Conservation (phyloP, 2,888 invertebrate genomes). For the Ornithoptera priamus region DNA sequence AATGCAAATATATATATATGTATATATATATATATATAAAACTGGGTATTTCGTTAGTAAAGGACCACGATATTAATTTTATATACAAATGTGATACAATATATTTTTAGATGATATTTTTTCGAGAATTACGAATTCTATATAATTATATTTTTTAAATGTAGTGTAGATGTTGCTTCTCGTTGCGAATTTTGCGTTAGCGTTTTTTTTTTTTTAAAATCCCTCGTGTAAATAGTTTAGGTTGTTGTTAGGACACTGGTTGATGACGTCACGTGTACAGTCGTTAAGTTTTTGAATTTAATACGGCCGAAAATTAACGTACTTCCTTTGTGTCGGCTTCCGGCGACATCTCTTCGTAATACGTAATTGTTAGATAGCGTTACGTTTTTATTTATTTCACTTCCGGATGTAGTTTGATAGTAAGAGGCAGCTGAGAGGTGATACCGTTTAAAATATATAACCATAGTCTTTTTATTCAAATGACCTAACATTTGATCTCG, state of each 20-base stretch:
- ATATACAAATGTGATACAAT: slow-evolving; percentile 63
- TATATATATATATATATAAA: slow-evolving; percentile 28
- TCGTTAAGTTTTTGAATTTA: slow-evolving; percentile 61
- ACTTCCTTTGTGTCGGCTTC: background rate
- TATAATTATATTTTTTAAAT: slow-evolving; percentile 42
- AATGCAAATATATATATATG: no score
- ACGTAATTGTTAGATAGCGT: slow-evolving; percentile 16
- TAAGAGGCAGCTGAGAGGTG: slow-evolving; percentile 9
- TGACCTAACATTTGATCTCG: no score
- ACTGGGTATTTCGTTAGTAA: slow-evolving; percentile 33
- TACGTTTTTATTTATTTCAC: slow-evolving; percentile 10
- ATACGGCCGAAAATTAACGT: slow-evolving; percentile 33
- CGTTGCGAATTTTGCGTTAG: slow-evolving; percentile 16
- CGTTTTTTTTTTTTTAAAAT: slow-evolving; percentile 38
- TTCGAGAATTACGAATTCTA: slow-evolving; percentile 46
- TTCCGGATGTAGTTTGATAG: background rate
- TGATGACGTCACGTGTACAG: slow-evolving; percentile 52
- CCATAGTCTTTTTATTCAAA: no score
- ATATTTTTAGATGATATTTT: slow-evolving; percentile 70
- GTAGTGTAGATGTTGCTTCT: slow-evolving; percentile 53
- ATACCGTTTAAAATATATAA: background rate
- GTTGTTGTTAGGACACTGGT: slow-evolving; percentile 60
- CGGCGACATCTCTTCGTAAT: background rate
- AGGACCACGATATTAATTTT: slow-evolving; percentile 59
- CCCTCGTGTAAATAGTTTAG: slow-evolving; percentile 39